phyloP scores from a whole-genome alignment of 1,140 invertebrate genomes.

The Papilio dardanus region DNA sequence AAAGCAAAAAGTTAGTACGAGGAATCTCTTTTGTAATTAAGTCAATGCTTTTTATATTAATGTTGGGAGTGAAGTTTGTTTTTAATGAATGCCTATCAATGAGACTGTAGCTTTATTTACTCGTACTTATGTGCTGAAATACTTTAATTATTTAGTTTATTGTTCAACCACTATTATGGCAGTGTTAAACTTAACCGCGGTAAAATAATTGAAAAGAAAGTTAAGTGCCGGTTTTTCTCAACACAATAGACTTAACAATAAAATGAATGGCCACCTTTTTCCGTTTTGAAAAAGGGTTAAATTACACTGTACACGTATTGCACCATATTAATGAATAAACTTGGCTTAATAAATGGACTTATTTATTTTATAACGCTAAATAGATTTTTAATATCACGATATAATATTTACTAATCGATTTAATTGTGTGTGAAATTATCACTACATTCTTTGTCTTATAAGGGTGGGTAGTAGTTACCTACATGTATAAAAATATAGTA shows the following conservation, averaged over 20 bases:
- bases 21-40: not conserved
- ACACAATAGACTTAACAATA: slow-evolving; percentile 15
- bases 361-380: not conserved
- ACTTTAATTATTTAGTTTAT: not conserved
- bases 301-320: not conserved
- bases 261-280: slow-evolving; percentile 21
- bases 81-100: not conserved
- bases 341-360: not conserved
- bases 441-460: too few species aligned
- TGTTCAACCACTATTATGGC: not conserved
- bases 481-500: too few species aligned
- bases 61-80: too few species aligned
- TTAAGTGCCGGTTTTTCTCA: slow-evolving; percentile 5
- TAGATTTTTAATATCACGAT: not conserved
- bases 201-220: slow-evolving; percentile 12
- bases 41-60: not conserved
- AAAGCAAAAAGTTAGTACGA: not conserved
- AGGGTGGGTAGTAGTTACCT: too few species aligned
- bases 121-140: not conserved
- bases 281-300: slow-evolving; percentile 25
- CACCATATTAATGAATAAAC: not conserved
- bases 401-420: not conserved
- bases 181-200: not conserved
- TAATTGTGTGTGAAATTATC: not conserved
- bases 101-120: not conserved